Conservation (phyloP, 1,140 invertebrate genomes). For the Drosophila saltans region DNA sequence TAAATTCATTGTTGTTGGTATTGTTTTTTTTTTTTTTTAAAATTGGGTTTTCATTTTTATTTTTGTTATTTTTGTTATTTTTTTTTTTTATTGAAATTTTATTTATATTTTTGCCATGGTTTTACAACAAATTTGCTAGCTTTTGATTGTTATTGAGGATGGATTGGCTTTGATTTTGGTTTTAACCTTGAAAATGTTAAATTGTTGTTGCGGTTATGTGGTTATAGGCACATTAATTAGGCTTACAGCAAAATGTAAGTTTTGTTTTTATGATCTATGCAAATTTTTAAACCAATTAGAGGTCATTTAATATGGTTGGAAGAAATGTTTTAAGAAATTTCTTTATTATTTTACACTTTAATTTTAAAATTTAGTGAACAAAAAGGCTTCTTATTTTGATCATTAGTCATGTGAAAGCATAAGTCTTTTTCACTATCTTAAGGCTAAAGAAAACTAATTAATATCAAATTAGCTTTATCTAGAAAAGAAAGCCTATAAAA, state of each 20-base stretch:
- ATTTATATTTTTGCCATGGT: conserved; percentile 55
- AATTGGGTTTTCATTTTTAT: conserved; percentile 58
- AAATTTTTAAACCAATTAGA: neutral
- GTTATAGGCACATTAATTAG: conserved; percentile 18
- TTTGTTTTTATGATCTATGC: conserved; percentile 1
- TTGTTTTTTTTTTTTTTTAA: conserved; percentile 49
- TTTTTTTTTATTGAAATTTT: neutral
- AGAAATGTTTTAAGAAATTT: too few relatives aligned
- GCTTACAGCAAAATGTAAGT: conserved; percentile 14
- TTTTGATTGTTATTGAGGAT: conserved; percentile 25
- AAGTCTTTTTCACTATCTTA: too few relatives aligned
- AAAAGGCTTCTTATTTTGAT: too few relatives aligned
- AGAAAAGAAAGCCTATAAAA: too few relatives aligned
- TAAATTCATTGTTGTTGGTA: conserved; percentile 50
- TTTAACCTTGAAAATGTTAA: conserved; percentile 53
- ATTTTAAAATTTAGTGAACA: too few relatives aligned
- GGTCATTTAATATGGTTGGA: neutral
- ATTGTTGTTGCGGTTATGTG: conserved; percentile 22
- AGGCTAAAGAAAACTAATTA: too few relatives aligned
- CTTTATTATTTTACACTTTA: too few relatives aligned
- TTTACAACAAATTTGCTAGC: conserved; percentile 55
- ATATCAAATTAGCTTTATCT: too few relatives aligned
- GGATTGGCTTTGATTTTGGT: conserved; percentile 32
- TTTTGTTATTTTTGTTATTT: conserved; percentile 14
- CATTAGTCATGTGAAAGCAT: too few relatives aligned